These are phyloP conservation scores for Andricus grossulariae DNA, from an alignment of 1,140 invertebrate genomes.

Conservation along the genomic window DNA sequence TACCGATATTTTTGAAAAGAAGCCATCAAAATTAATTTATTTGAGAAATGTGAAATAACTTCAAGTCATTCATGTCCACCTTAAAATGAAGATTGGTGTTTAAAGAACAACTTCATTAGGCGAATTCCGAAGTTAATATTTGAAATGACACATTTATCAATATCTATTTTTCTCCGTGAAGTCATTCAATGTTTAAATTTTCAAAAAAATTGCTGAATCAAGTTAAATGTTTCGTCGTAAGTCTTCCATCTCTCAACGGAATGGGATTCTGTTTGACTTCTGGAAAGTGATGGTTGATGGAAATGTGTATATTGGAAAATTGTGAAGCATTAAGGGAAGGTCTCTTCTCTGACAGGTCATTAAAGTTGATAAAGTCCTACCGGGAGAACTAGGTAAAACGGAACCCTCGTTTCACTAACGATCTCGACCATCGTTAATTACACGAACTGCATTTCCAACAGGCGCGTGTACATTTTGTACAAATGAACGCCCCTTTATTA, in stretches of 20 bases:
- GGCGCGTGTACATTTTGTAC: not conserved
- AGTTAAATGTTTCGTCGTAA: not conserved
- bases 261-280: not conserved
- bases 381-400: constrained; percentile 24
- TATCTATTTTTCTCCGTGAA: not conserved
- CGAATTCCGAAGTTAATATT: too few species aligned
- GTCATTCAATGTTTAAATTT: not conserved
- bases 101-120: too few species aligned
- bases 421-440: constrained; percentile 24
- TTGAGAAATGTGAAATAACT: too few species aligned
- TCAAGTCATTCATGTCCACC: too few species aligned
- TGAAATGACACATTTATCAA: too few species aligned
- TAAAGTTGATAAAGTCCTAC: constrained; percentile 21
- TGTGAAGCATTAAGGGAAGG: not conserved
- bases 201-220: not conserved
- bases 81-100: too few species aligned
- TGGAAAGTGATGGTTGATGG: not conserved
- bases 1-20: too few species aligned
- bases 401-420: constrained; percentile 23
- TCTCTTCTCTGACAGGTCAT: constrained; percentile 17
- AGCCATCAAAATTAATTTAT: too few species aligned
- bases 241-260: not conserved
- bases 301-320: constrained; percentile 18
- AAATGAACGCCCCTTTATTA: constrained; percentile 2
- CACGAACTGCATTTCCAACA: not conserved